Evolutionary conservation across 2,797 vertebrate genomes (phyloP).

Genomic region (Mus spretus): DNA sequence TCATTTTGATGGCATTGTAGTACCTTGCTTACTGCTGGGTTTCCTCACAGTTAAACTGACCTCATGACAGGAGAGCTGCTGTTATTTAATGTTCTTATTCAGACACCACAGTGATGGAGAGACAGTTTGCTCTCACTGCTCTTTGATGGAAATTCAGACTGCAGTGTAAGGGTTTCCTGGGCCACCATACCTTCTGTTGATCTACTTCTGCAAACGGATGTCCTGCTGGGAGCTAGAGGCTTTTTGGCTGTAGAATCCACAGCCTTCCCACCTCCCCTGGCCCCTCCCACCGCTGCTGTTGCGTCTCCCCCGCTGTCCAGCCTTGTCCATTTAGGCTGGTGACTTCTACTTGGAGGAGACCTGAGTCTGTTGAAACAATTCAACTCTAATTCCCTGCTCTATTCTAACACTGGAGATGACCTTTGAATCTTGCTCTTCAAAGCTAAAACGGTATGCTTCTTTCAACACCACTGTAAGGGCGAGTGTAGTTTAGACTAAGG

Average conservation of each 20-base stretch:
- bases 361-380: background rate
- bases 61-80: background rate
- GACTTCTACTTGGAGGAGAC: background rate
- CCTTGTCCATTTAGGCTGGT: background rate
- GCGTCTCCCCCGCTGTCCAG: background rate
- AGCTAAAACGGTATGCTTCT: background rate
- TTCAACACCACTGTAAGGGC: background rate
- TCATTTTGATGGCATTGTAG: background rate
- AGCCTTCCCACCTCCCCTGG: background rate
- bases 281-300: background rate
- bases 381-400: background rate
- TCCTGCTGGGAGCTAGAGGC: background rate
- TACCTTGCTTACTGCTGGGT: background rate
- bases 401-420: background rate
- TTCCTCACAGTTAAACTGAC: conserved; percentile 14
- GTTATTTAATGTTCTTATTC: background rate
- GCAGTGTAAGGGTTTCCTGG: background rate
- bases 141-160: conserved; percentile 15
- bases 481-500: background rate
- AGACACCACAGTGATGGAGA: background rate
- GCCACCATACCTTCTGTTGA: background rate
- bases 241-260: background rate
- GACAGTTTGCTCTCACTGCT: background rate
- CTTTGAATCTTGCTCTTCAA: background rate
- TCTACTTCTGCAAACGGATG: background rate